These are phyloP conservation scores for Luperina testacea DNA, from an alignment of 2,888 invertebrate species.

Conservation along the genomic window DNA sequence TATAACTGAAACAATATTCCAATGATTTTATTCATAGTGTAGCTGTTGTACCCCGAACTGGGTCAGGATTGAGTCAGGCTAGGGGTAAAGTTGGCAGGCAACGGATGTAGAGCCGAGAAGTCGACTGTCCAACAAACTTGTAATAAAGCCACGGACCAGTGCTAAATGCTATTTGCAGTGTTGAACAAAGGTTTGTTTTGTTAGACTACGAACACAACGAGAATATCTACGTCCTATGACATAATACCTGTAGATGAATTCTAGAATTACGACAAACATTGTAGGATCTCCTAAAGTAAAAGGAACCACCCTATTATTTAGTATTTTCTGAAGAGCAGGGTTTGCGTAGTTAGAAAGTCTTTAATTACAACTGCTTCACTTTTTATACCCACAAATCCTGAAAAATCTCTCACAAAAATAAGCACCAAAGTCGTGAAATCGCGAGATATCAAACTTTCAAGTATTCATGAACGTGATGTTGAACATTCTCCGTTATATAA, in stretches of 20 bases:
- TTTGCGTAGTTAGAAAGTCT: constrained; percentile 28
- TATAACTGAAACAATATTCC: constrained; percentile 47
- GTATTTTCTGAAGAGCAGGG: constrained; percentile 17
- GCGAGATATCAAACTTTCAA: constrained; percentile 45
- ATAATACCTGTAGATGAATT: constrained; percentile 34
- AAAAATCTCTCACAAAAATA: constrained; percentile 36
- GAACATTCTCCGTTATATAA: constrained; percentile 54
- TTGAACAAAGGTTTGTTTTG: constrained; percentile 63
- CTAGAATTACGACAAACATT: constrained; percentile 2
- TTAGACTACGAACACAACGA: constrained; percentile 35
- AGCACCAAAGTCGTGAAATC: constrained; percentile 11
- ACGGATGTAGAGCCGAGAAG: constrained; percentile 67
- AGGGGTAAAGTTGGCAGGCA: constrained; percentile 69
- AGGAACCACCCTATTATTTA: constrained; percentile 16
- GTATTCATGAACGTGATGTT: constrained; percentile 52
- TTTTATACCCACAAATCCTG: constrained; percentile 24
- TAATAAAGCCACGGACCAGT: constrained; percentile 63
- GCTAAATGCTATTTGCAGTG: constrained; percentile 66
- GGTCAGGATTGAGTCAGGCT: constrained; percentile 70
- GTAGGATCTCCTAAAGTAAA: background rate
- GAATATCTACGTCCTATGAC: constrained; percentile 19
- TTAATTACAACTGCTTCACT: constrained; percentile 5
- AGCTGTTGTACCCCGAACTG: constrained; percentile 46
- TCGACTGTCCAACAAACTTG: constrained; percentile 71
- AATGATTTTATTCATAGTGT: constrained; percentile 59